Conservation (phyloP, 2,797 vertebrate species). For the Acipenser ruthenus region DNA sequence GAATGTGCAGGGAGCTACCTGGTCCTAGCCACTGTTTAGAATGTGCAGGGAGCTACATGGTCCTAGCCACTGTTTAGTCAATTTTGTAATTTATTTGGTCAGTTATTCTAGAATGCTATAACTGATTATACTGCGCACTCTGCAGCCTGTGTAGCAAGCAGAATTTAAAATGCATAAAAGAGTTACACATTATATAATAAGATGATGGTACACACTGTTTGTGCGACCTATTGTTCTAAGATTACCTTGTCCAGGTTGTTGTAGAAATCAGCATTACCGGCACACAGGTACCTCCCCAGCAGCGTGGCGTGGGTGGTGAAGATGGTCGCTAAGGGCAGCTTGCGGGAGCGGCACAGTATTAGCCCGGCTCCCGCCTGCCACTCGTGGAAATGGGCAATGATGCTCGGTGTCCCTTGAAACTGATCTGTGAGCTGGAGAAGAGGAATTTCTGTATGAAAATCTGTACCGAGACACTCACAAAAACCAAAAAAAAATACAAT, state of each 20-base stretch:
- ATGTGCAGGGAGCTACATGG: too few relatives aligned
- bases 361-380: slow-evolving; percentile 88
- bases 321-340: slow-evolving; percentile 79
- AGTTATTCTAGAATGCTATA: too few relatives aligned
- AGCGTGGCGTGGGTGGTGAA: slow-evolving; percentile 93
- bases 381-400: slow-evolving; percentile 87
- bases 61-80: too few relatives aligned
- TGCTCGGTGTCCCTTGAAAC: slow-evolving; percentile 59
- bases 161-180: too few relatives aligned
- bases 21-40: too few relatives aligned
- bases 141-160: too few relatives aligned
- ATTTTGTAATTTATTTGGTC: too few relatives aligned
- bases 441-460: not conserved
- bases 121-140: too few relatives aligned
- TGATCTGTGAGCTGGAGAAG: slow-evolving; percentile 68
- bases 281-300: slow-evolving; percentile 87
- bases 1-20: too few relatives aligned
- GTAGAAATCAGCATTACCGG: slow-evolving; percentile 91
- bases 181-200: too few relatives aligned
- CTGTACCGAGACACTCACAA: not conserved
- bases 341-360: slow-evolving; percentile 69
- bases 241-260: slow-evolving; percentile 85
- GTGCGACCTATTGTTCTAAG: not conserved
- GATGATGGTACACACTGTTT: too few relatives aligned
- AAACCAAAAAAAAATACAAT: not conserved